Evolutionary conservation across 2,888 invertebrate species (phyloP), one percentile per base, ranked within the genome.

Genomic region (Lasius platythorax): DNA sequence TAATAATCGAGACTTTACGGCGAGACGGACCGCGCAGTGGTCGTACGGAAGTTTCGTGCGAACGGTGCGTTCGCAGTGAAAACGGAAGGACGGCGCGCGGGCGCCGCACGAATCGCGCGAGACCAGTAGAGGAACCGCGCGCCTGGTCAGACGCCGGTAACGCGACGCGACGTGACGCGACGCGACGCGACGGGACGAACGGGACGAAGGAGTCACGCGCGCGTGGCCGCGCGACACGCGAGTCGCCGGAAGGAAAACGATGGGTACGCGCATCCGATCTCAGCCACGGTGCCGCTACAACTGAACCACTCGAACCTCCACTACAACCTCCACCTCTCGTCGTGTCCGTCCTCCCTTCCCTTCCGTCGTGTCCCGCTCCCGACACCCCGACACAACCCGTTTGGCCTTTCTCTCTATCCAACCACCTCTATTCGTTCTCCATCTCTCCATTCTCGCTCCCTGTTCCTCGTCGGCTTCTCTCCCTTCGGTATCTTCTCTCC

Each of bases 251-350:
- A 84, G 84, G 75, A 84, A 67, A 30, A 33, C 63, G 58, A 74
- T 88, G 82, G 82, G 76, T 73, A 86, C 83, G 88, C 90, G 89
- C 92, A 91, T 93, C 91, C 91, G 91, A 91, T 87, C 91, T 87
- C 93, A 92, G 86, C 91, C 93, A 92, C 93, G 94, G 93, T 91
- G 91, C 93, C 93, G 93, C 93, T 93, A 93, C 93, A 92, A 94
- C 94, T 94, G 94, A 94, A 91, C 91, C 92, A 93, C 92, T 93
- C 92, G 87, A 90, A 91, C 90, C 92, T 91, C 92, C 90, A 33
- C 33, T 33, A 33, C 33, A 43, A 43, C 43, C 43, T 50, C 53
- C 53, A 91, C 91, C 92, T 90, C 91, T 85, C 87, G 78, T 89
- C 90, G 81, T 81, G 53, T 53, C 53, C 89, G 85, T 84, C 88